phyloP scores from a whole-genome alignment of 2,113 vertebrate genomes.

The Solea solea region DNA sequence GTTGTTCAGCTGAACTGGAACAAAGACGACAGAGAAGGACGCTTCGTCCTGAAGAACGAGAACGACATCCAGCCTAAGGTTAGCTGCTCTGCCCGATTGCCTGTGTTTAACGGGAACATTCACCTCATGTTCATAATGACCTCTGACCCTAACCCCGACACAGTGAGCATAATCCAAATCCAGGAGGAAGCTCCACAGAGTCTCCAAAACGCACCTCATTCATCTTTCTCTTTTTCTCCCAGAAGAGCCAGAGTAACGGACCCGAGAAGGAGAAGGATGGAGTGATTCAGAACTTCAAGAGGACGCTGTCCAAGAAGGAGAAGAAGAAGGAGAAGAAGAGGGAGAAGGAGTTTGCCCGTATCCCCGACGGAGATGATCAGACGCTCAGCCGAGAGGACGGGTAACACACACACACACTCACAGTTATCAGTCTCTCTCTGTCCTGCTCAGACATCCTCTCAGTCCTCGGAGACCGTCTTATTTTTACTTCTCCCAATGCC shows the following conservation, averaged over 20 bases:
- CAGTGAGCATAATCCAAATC: too few species aligned
- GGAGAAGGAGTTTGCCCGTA: constrained; percentile 90
- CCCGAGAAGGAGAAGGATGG: constrained; percentile 98
- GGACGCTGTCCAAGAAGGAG: constrained; percentile 97
- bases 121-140: too few species aligned
- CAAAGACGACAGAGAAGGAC: constrained; percentile 96
- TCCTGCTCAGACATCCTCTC: constrained; percentile 23
- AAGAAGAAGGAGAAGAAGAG: constrained; percentile 96
- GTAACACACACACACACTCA: constrained; percentile 71
- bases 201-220: not conserved
- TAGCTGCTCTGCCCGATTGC: constrained; percentile 8
- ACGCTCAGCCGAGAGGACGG: constrained; percentile 85
- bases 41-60: constrained; percentile 99
- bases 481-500: constrained; percentile 9
- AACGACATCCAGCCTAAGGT: constrained; percentile 94
- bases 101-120: not conserved
- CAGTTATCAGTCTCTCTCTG: constrained; percentile 49
- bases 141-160: too few species aligned
- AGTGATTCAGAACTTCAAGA: constrained; percentile 98
- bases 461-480: constrained; percentile 27
- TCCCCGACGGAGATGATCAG: constrained; percentile 88
- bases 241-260: constrained; percentile 96
- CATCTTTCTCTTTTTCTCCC: constrained; percentile 1
- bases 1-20: constrained; percentile 99
- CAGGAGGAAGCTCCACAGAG: too few species aligned